Percentiles rank a stretch among this genome's conserved stretches.
These are phyloP conservation scores for Pogoniulus pusillus DNA, from an alignment of 2,797 vertebrate genomes.

Conservation along the genomic window DNA sequence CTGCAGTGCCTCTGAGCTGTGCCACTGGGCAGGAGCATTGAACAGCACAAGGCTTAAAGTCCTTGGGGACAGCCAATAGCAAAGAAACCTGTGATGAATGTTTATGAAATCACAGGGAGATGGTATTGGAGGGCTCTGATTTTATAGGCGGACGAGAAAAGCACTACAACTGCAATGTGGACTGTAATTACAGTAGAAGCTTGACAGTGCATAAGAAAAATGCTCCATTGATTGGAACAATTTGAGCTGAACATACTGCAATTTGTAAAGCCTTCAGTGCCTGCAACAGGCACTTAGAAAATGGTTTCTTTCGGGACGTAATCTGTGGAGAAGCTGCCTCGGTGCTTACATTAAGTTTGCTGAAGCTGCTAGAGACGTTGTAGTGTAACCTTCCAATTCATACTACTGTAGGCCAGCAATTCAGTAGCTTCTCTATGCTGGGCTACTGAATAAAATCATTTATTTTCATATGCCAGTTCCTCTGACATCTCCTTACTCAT, in stretches of 20 bases:
- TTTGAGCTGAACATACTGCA: not conserved
- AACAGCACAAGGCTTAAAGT: not conserved
- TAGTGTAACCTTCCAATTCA: not conserved
- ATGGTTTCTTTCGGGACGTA: not conserved
- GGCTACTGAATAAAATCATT: not conserved
- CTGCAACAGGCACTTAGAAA: not conserved
- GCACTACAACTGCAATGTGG: not conserved
- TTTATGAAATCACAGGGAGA: slow-evolving; percentile 15
- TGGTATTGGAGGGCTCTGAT: not conserved
- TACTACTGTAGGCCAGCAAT: not conserved
- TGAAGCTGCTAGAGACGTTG: not conserved
- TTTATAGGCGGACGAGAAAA: slow-evolving; percentile 28
- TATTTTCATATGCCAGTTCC: not conserved
- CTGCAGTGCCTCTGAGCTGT: slow-evolving; percentile 15
- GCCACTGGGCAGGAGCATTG: not conserved
- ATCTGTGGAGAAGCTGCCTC: not conserved
- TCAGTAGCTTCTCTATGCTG: not conserved
- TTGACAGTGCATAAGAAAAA: slow-evolving; percentile 22
- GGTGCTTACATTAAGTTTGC: not conserved
- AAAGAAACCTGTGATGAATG: slow-evolving; percentile 10
- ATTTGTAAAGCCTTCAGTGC: not conserved
- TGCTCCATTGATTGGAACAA: slow-evolving; percentile 44
- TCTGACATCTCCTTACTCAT: not conserved
- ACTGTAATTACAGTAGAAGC: slow-evolving; percentile 16
- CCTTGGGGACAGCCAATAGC: not conserved